Percentiles rank a stretch among this genome's conserved stretches.
Evolutionary conservation across 92 coral and sea anemone genomes (phyloP).

Genomic region (Paramuricea clavata): DNA sequence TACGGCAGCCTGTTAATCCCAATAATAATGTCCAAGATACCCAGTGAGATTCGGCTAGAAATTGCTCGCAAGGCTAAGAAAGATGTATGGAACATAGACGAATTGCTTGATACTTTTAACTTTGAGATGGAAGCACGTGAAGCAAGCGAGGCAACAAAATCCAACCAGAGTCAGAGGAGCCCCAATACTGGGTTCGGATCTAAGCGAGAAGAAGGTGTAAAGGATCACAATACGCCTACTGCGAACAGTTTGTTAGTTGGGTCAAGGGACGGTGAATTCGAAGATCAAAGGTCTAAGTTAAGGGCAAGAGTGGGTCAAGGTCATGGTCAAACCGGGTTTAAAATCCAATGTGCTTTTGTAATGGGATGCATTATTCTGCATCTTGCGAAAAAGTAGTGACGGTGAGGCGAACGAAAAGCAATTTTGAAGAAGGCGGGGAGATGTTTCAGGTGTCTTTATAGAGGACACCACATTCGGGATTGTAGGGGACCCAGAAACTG

Average conservation of each 20-base stretch:
- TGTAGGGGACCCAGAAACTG: conserved; percentile 1
- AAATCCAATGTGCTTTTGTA: conserved; percentile 17
- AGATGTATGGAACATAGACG: no score
- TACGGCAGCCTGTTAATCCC: no score
- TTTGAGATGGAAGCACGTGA: no score
- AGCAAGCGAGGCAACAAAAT: no score
- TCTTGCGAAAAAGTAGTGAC: conserved; percentile 4
- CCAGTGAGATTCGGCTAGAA: no score
- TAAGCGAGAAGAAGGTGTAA: neutral
- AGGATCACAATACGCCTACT: neutral
- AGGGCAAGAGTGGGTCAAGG: neutral
- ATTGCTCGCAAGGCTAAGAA: no score
- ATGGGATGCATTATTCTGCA: conserved; percentile 18
- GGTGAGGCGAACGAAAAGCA: neutral
- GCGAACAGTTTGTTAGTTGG: neutral
- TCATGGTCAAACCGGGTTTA: neutral
- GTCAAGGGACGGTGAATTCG: neutral
- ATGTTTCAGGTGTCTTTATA: conserved; percentile 9
- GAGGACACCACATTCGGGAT: neutral
- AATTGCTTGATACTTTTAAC: no score
- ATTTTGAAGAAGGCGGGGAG: neutral
- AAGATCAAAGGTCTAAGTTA: no score
- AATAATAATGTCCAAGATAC: no score
- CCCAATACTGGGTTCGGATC: no score
- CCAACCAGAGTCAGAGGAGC: no score